phyloP scores from a whole-genome alignment of 2,888 invertebrate genomes.

The Stenoptilia bipunctidactyla region DNA sequence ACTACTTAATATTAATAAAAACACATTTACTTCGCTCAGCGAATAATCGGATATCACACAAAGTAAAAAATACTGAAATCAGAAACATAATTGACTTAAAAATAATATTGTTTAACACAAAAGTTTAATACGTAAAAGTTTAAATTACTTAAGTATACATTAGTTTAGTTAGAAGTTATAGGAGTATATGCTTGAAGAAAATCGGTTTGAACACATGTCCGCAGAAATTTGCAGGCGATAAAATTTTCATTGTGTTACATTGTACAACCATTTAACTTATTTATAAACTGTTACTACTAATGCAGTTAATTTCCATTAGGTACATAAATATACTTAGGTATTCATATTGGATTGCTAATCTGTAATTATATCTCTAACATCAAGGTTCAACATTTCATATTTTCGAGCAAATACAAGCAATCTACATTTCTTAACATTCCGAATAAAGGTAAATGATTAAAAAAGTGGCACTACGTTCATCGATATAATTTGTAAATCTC shows the following conservation, averaged over 20 bases:
- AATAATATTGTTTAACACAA: constrained; percentile 2
- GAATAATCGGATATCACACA: constrained; percentile 37
- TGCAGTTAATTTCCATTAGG: too few relatives aligned
- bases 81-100: constrained; percentile 25
- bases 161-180: neutral
- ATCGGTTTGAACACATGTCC: neutral
- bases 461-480: neutral
- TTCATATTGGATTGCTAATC: too few relatives aligned
- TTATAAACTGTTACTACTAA: too few relatives aligned
- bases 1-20: constrained; percentile 32
- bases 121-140: neutral
- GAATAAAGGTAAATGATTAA: constrained; percentile 1
- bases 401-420: constrained; percentile 8
- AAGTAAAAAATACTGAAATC: constrained; percentile 40
- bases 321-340: too few relatives aligned
- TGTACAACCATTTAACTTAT: too few relatives aligned
- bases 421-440: constrained; percentile 2
- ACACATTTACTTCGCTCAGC: constrained; percentile 47
- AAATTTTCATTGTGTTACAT: too few relatives aligned
- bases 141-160: constrained; percentile 2
- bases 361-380: too few relatives aligned
- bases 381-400: neutral
- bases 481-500: constrained; percentile 21
- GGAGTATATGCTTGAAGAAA: too few relatives aligned
- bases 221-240: too few relatives aligned